Conservation (phyloP, 2,888 invertebrate species). For the Torymus tubicola region DNA sequence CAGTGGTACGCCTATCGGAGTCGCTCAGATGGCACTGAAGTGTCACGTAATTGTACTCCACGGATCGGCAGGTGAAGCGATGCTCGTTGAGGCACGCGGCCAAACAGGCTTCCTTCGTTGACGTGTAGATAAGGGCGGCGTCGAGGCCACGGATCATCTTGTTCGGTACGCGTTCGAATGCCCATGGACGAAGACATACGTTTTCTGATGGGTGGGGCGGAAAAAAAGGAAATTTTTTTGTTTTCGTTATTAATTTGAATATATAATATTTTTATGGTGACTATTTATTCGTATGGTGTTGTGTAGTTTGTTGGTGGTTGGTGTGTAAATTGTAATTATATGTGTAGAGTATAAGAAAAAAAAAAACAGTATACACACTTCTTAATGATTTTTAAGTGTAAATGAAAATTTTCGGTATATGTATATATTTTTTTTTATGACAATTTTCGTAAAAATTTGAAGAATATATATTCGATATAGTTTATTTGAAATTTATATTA, state of each 20-base stretch:
- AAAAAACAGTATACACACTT: too few relatives aligned
- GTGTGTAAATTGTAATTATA: too few relatives aligned
- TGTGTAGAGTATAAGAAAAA: too few relatives aligned
- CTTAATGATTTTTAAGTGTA: too few relatives aligned
- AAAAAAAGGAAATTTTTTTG: conserved; percentile 31
- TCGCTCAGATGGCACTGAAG: conserved; percentile 94
- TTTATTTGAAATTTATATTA: too few relatives aligned
- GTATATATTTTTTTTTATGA: too few relatives aligned
- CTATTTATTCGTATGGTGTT: too few relatives aligned
- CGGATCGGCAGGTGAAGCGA: conserved; percentile 93
- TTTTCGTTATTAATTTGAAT: background rate
- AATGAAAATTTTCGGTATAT: too few relatives aligned
- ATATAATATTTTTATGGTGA: too few relatives aligned
- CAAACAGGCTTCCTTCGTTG: conserved; percentile 95
- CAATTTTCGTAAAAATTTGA: too few relatives aligned
- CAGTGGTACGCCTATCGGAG: conserved; percentile 91
- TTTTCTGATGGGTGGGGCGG: conserved; percentile 83
- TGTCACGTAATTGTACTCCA: conserved; percentile 95
- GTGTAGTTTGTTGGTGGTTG: too few relatives aligned
- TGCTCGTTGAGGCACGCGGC: conserved; percentile 96
- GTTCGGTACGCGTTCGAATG: conserved; percentile 95
- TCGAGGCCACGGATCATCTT: conserved; percentile 93
- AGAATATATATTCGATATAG: too few relatives aligned
- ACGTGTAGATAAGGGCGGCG: conserved; percentile 94
- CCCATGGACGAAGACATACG: conserved; percentile 93